Conservation (phyloP, 2,888 invertebrate genomes). For the Stramonita haemastoma region DNA sequence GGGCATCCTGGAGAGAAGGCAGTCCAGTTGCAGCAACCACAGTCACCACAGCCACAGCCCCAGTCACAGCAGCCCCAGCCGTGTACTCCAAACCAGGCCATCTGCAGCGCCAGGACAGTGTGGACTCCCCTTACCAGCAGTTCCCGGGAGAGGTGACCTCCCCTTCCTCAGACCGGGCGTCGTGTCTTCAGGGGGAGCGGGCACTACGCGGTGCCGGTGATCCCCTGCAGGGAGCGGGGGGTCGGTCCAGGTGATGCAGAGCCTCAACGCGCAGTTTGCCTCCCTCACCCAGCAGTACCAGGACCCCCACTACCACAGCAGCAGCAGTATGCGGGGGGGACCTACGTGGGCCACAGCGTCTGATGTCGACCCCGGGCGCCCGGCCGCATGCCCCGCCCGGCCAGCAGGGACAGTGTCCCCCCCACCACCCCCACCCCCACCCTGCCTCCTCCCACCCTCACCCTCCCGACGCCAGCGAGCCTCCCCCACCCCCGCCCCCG, state of each 20-base stretch:
- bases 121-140: background rate
- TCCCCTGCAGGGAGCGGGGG: constrained; percentile 40
- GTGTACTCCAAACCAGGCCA: constrained; percentile 40
- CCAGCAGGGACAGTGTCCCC: constrained; percentile 38
- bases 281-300: constrained; percentile 59
- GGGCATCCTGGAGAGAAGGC: constrained; percentile 57
- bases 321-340: constrained; percentile 34
- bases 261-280: constrained; percentile 65
- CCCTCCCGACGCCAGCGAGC: constrained; percentile 28
- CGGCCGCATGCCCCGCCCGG: constrained; percentile 22
- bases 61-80: background rate
- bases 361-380: constrained; percentile 30
- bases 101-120: constrained; percentile 53
- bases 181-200: constrained; percentile 35
- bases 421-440: background rate
- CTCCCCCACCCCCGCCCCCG: constrained; percentile 19
- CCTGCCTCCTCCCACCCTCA: background rate
- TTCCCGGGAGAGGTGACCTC: background rate
- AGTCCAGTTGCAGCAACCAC: constrained; percentile 31
- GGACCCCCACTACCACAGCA: constrained; percentile 42
- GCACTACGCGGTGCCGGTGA: constrained; percentile 44
- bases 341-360: constrained; percentile 23
- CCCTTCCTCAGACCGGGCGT: constrained; percentile 30
- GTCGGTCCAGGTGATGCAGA: constrained; percentile 56
- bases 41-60: background rate